phyloP scores from a whole-genome alignment of 1,140 invertebrate genomes.

The Pantala flavescens region DNA sequence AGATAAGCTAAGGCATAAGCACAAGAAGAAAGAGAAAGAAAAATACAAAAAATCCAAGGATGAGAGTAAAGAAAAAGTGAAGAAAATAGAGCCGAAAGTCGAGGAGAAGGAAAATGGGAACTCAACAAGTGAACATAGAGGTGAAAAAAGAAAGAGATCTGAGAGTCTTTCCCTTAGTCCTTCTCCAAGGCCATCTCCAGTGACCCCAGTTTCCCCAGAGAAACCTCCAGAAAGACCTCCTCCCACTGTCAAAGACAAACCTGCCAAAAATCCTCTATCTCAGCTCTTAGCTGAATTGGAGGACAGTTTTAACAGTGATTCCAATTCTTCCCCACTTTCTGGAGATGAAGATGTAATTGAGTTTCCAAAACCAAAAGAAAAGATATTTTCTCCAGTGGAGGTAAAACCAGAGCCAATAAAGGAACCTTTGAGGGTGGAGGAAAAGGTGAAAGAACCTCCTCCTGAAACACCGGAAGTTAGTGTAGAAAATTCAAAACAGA shows the following conservation, averaged over 20 bases:
- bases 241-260: constrained; percentile 19
- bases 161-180: constrained; percentile 30
- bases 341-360: constrained; percentile 18
- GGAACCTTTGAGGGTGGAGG: not conserved
- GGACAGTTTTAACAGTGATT: constrained; percentile 36
- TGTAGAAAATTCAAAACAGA: not conserved
- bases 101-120: constrained; percentile 29
- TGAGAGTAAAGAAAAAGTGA: constrained; percentile 38
- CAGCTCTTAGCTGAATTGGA: constrained; percentile 29
- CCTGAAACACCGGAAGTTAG: constrained; percentile 10
- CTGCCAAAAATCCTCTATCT: constrained; percentile 26
- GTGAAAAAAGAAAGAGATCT: constrained; percentile 25
- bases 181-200: constrained; percentile 33
- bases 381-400: not conserved
- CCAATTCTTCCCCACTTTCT: constrained; percentile 22
- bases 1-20: constrained; percentile 35
- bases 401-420: not conserved
- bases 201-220: constrained; percentile 34
- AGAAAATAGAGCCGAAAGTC: constrained; percentile 29
- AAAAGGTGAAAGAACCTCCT: not conserved
- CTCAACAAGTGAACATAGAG: not conserved
- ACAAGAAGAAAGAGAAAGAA: constrained; percentile 45
- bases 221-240: not conserved
- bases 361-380: not conserved
- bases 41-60: constrained; percentile 33